phyloP scores from a whole-genome alignment of 2,888 invertebrate genomes.

The Eupeodes luniger region DNA sequence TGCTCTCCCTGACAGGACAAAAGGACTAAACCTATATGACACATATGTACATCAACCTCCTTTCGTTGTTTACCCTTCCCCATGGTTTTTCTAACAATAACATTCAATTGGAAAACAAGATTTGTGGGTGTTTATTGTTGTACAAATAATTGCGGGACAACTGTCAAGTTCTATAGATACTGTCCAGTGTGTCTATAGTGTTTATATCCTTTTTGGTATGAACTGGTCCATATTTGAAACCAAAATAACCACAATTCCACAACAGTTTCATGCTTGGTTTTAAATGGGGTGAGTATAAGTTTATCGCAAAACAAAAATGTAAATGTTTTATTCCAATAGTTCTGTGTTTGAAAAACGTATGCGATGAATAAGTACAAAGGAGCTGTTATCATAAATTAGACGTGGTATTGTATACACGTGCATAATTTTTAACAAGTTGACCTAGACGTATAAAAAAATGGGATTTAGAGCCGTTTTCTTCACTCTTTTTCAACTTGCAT shows the following conservation, averaged over 20 bases:
- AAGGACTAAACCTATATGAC: conserved; percentile 14
- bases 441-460: no score
- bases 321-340: no score
- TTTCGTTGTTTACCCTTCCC: neutral
- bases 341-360: no score
- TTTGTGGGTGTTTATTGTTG: conserved; percentile 75
- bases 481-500: no score
- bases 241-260: conserved; percentile 34
- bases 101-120: conserved; percentile 56
- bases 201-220: conserved; percentile 10
- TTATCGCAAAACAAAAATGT: neutral
- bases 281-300: neutral
- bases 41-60: neutral
- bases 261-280: neutral
- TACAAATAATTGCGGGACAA: conserved; percentile 75
- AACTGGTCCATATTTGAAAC: conserved; percentile 13
- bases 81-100: conserved; percentile 29
- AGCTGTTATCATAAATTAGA: no score
- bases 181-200: neutral
- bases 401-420: no score
- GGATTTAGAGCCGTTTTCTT: no score
- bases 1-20: conserved; percentile 39
- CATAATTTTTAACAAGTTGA: no score
- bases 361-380: no score
- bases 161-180: conserved; percentile 62